Base-by-base conservation (phyloP, 1,140 invertebrate species). In the Tribolium castaneum region DNA sequence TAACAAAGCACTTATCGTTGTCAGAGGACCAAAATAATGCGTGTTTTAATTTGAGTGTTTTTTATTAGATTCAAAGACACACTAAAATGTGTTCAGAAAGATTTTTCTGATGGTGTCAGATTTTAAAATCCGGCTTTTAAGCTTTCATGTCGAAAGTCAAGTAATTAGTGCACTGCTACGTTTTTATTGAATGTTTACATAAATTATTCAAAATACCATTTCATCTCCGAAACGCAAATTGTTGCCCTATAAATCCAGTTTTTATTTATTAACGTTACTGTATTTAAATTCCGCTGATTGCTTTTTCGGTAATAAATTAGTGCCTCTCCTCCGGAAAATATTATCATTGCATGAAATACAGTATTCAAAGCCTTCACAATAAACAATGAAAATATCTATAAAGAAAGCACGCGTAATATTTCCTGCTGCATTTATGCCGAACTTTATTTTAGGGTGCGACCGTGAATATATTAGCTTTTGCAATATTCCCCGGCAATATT, bases 371-470 rank as follows among this genome's bases (percentile, higher is more conserved):
- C 71, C 52, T 73, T 54, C 71, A 73, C 71, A 73, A 51, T 73
- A 73, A 73, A 73, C 71, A 73, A 73, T 73, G 71, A 73, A 73
- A 54, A 73, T 73, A 73, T 73, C 71, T 73, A 73, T 73, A 73
- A 73, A 54, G 49, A 73, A 73, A 52, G 71, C 71, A 73, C 71
- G 71, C 52, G 71, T 73, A 73, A 73, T 73, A 73, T 73, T 73
- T 73, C 71, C 71, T 73, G 71, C 71, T 73, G 71, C 71, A 73
- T 73, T 73, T 73, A 73, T 73, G 71, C 71, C 52, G 71, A 73
- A 73, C 71, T 73, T 73, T 73, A 73, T 73, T 73, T 73, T 73
- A 52, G 71, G 71, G 45, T 73, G 71, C 71, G 45, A 73, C 71
- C 71, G 71, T 73, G 71, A 73, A 73, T 73, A 73, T 52, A 73